Conservation (phyloP, 2,113 vertebrate genomes). For the Daboia siamensis region DNA sequence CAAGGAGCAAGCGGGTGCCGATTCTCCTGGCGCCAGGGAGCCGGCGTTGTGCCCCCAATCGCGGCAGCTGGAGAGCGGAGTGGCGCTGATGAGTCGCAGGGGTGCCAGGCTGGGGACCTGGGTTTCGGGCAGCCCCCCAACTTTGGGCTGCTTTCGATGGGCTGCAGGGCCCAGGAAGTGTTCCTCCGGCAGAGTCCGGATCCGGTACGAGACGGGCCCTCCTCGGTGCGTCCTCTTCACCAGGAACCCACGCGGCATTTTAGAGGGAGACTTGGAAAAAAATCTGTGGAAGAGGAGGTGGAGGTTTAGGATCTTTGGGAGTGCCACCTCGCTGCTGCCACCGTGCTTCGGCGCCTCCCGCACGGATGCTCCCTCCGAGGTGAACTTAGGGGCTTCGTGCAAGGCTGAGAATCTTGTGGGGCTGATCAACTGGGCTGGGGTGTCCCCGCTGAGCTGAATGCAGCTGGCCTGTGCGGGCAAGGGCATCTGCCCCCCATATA, state of each 20-base stretch:
- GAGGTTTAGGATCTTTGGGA: neutral
- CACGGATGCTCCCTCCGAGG: no score
- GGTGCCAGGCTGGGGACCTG: conserved; percentile 4
- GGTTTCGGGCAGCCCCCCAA: conserved; percentile 17
- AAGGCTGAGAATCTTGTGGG: neutral
- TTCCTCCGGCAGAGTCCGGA: conserved; percentile 25
- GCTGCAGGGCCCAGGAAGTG: neutral
- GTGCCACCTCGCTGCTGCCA: neutral
- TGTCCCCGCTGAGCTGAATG: neutral
- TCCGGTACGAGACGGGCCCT: conserved; percentile 54
- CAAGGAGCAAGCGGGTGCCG: neutral
- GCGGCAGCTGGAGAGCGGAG: neutral
- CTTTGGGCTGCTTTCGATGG: neutral
- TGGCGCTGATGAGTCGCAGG: conserved; percentile 1
- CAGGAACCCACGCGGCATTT: conserved; percentile 65
- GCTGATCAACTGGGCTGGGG: neutral
- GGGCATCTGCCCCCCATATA: conserved; percentile 50
- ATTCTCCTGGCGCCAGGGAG: conserved; percentile 40
- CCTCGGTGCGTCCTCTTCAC: conserved; percentile 58
- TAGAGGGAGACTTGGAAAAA: neutral
- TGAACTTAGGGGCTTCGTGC: neutral
- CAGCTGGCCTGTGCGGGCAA: neutral
- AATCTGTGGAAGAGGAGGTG: neutral
- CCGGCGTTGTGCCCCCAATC: conserved; percentile 47
- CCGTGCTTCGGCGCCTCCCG: neutral